Base-by-base conservation (phyloP, 2,113 vertebrate genomes). In the Chamaetylas fuelleborni region DNA sequence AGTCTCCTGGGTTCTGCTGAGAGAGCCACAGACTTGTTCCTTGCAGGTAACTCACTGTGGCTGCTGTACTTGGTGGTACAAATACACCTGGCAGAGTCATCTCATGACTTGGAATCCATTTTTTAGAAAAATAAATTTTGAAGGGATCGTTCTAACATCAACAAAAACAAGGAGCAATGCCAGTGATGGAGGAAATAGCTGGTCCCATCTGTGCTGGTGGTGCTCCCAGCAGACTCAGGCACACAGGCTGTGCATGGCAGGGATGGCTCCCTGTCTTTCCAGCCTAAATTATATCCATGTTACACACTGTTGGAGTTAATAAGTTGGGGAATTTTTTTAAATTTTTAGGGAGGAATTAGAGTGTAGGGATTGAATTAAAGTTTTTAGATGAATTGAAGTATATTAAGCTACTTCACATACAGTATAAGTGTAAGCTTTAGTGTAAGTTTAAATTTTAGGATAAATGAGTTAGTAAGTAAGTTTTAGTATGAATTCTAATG, bases 191-290 rank as follows among this genome's bases (percentile, higher is more conserved):
- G 25, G 15, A 51, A 60, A 20, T 17, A 36, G n/a, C 18, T 51
- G 56, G 40, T 65, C 19, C 36, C 24, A 34, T 11, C 2, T 3
- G 17, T 38, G 80, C 61, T 81, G 92, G 38, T n/a, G 42, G n/a
- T 9, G 5, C 51, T 53, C 50, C 45, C 85, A 33, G 74, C 73
- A 72, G 36, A 5, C 69, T 10, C 78, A 12, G 53, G 50, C 60
- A 64, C 15, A 4, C 24, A 9, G 11, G n/a, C 65, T 3, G 0
- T 5, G 34, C 29, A 0, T 13, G 77, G 56, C 4, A 38, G 57
- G 60, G 29, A 50, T 67, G 84, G 61, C 9, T 82, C 15, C 0
- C 15, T 88, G 48, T 72, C 61, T 28, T 91, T 88, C 66, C 70
- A 72, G 73, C 34, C 29, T 58, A 18, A 77, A 80, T 77, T 77